phyloP scores from a whole-genome alignment of 2,888 invertebrate genomes.

The Danaus chrysippus region DNA sequence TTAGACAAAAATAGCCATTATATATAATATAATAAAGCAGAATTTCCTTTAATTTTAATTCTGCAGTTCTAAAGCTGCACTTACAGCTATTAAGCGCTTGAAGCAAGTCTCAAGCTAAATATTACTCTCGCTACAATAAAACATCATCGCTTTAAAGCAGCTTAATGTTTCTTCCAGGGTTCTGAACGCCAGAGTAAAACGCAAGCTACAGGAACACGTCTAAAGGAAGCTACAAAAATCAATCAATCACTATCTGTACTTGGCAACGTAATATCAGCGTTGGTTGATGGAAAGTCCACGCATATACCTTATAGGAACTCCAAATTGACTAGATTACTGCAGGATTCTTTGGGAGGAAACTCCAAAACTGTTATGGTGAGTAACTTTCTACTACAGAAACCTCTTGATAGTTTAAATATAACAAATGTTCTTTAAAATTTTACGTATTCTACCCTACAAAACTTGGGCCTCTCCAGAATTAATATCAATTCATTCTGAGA shows the following conservation, averaged over 20 bases:
- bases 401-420: constrained; percentile 18
- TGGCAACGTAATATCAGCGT: constrained; percentile 98
- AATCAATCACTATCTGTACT: constrained; percentile 97
- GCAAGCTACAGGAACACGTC: constrained; percentile 93
- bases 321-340: constrained; percentile 94
- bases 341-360: constrained; percentile 98
- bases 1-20: too few relatives aligned
- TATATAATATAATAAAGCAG: too few relatives aligned
- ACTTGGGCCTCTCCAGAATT: too few relatives aligned
- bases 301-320: constrained; percentile 99
- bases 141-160: neutral
- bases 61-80: too few relatives aligned
- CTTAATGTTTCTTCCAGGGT: constrained; percentile 79
- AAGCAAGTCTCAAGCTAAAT: too few relatives aligned
- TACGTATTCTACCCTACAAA: too few relatives aligned
- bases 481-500: too few relatives aligned
- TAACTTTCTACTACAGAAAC: neutral
- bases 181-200: constrained; percentile 98
- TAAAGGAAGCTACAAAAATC: constrained; percentile 98
- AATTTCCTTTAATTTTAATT: too few relatives aligned
- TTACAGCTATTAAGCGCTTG: too few relatives aligned
- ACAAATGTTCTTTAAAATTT: too few relatives aligned
- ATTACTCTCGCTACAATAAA: too few relatives aligned
- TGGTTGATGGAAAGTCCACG: constrained; percentile 97
- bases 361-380: constrained; percentile 95